Evolutionary conservation across 2,113 vertebrate genomes (phyloP), one percentile per base, ranked within the genome.

Genomic region (Macquaria ambigua): DNA sequence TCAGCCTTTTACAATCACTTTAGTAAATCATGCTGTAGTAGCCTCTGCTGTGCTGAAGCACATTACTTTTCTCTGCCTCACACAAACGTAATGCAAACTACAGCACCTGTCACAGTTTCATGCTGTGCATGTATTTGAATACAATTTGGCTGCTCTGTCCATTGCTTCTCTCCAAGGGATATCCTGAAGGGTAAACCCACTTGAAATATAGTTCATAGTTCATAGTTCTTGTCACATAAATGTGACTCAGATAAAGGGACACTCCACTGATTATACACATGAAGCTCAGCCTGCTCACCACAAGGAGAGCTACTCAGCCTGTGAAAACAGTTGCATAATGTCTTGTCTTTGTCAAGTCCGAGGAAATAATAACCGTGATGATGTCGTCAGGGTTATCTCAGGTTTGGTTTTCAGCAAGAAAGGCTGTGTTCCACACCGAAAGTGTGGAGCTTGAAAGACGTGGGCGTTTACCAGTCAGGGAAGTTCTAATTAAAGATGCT

Each of bases 101-200:
- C 62, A 66, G 28, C 64, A 52, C 72, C n/a, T 52, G 23, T 9
- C 70, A 59, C 28, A 7, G 43, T 12, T 58, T 71, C 55, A 46
- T 31, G 16, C 34, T 53, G 10, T 64, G 69, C n/a, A 23, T 34
- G 5, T 53, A 46, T 81, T 43, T 73, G 14, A 63, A 81, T 64
- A 55, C 11, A 5, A 8, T 72, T 72, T 55, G 46, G 7, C 52
- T 39, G 34, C 41, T 74, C 25, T 31, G 21, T 75, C 10, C 48
- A 5, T 75, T 3, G 34, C 11, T 9, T 9, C 46, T 31, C 46
- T 20, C 10, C 71, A 46, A n/a, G n/a, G n/a, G n/a, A n/a, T n/a
- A n/a, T n/a, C n/a, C 34, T 43, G 75, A 68, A n/a, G 12, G 37
- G 1, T 41, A 21, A 9, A 46, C 34, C 12, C 58, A 61, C 37